Conservation (phyloP, 2,113 vertebrate genomes). For the Ascaphus truei region DNA sequence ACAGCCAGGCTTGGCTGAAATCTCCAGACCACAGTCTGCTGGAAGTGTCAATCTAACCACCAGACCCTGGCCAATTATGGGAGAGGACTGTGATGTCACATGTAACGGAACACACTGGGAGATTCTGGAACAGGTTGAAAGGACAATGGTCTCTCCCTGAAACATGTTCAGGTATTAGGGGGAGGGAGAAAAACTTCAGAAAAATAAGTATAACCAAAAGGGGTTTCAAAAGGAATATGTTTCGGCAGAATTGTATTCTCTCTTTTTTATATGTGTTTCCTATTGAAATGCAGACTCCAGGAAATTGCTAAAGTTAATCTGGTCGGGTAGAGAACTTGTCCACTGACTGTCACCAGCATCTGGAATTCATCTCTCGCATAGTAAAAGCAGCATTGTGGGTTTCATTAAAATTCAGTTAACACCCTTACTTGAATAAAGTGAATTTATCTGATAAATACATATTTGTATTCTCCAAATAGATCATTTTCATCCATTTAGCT, state of each 20-base stretch:
- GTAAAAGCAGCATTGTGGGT: conserved; percentile 11
- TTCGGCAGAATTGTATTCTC: background rate
- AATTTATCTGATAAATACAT: conserved; percentile 10
- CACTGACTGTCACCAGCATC: conserved; percentile 25
- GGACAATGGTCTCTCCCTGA: background rate
- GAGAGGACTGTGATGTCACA: conserved; percentile 12
- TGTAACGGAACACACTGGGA: conserved; percentile 11
- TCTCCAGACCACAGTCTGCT: conserved; percentile 33
- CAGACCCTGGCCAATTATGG: conserved; percentile 19
- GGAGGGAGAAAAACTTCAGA: background rate
- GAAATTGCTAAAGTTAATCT: conserved; percentile 21
- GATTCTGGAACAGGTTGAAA: background rate
- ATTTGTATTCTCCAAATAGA: background rate
- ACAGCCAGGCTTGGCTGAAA: conserved; percentile 42
- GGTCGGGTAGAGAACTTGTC: conserved; percentile 15
- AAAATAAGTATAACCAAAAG: background rate
- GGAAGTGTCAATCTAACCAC: conserved; percentile 35
- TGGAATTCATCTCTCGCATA: conserved; percentile 30
- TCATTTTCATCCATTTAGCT: background rate
- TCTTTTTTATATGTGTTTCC: conserved; percentile 5
- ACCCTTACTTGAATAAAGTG: conserved; percentile 6
- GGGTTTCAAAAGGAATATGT: background rate
- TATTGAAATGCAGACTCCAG: conserved; percentile 15
- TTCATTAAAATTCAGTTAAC: conserved; percentile 27
- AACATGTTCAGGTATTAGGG: background rate